Percentiles rank a stretch among this genome's conserved stretches.
Evolutionary conservation across 2,888 invertebrate genomes (phyloP).

Genomic region (Euplagia quadripunctaria): DNA sequence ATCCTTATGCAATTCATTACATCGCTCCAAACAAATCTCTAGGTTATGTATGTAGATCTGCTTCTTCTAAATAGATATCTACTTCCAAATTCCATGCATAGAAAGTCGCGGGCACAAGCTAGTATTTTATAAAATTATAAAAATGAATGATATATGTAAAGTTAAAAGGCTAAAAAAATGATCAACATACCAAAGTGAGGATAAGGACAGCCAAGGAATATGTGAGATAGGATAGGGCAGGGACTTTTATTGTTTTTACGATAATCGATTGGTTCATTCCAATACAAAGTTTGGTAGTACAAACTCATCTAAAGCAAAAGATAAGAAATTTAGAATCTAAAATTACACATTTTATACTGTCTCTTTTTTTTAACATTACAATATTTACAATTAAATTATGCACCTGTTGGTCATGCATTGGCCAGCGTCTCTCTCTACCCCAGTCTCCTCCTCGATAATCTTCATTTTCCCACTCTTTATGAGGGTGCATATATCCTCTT

Average conservation of each 20-base stretch:
- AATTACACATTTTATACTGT: background rate
- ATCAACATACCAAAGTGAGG: constrained; percentile 80
- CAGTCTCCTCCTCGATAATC: constrained; percentile 87
- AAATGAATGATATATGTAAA: background rate
- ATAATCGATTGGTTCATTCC: constrained; percentile 81
- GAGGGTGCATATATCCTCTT: constrained; percentile 80
- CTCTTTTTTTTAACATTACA: background rate
- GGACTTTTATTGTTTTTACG: constrained; percentile 72
- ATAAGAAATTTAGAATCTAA: constrained; percentile 28
- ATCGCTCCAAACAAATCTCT: background rate
- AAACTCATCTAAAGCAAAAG: constrained; percentile 76
- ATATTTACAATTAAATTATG: background rate
- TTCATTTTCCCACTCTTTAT: constrained; percentile 85
- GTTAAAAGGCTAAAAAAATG: constrained; percentile 11
- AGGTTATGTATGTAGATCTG: too few relatives aligned
- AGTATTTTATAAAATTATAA: background rate
- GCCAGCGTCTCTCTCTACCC: constrained; percentile 83
- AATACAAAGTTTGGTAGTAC: constrained; percentile 73
- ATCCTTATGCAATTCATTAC: too few relatives aligned
- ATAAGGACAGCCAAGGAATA: constrained; percentile 85
- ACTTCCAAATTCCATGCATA: background rate
- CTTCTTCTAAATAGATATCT: background rate
- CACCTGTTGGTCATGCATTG: constrained; percentile 83
- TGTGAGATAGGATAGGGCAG: constrained; percentile 82
- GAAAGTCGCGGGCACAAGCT: background rate